A percentile compares a stretch with the other conserved stretches of the same genome.
These are phyloP conservation scores for Ophion ellenae DNA, from an alignment of 2,888 invertebrate genomes.

Conservation along the genomic window DNA sequence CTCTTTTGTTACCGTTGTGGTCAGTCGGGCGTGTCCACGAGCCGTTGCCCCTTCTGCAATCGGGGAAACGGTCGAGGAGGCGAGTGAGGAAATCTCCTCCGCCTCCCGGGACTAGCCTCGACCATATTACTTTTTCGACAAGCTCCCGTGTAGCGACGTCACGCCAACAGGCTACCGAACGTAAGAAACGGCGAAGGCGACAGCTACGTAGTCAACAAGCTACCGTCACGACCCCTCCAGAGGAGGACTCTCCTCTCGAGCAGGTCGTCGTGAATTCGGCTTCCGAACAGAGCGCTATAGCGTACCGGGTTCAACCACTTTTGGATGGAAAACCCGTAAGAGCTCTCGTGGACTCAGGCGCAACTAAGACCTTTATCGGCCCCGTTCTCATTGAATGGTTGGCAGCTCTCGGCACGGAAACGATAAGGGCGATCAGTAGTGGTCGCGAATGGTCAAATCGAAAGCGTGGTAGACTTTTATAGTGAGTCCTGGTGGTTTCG, in stretches of 20 bases:
- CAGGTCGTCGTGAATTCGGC: background rate
- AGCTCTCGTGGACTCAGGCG: background rate
- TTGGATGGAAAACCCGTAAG: background rate
- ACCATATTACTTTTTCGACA: no score
- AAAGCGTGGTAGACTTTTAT: constrained; percentile 23
- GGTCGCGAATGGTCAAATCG: background rate
- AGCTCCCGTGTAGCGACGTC: background rate
- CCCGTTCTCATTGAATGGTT: no score
- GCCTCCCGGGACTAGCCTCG: background rate
- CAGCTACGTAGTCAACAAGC: no score
- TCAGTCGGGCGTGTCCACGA: constrained; percentile 5
- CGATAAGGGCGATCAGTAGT: background rate
- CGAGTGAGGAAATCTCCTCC: background rate
- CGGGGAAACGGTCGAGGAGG: constrained; percentile 20
- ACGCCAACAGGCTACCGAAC: background rate
- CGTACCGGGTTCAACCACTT: background rate
- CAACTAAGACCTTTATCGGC: no score
- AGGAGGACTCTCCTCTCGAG: background rate
- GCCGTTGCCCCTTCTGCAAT: constrained; percentile 24
- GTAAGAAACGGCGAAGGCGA: no score
- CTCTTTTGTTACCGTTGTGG: constrained; percentile 12
- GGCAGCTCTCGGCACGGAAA: no score
- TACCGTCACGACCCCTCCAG: no score
- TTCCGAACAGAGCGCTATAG: background rate
- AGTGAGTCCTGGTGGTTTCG: constrained; percentile 13